These are phyloP conservation scores for Oreochromis niloticus DNA, from an alignment of 2,113 vertebrate genomes.

Conservation along the genomic window DNA sequence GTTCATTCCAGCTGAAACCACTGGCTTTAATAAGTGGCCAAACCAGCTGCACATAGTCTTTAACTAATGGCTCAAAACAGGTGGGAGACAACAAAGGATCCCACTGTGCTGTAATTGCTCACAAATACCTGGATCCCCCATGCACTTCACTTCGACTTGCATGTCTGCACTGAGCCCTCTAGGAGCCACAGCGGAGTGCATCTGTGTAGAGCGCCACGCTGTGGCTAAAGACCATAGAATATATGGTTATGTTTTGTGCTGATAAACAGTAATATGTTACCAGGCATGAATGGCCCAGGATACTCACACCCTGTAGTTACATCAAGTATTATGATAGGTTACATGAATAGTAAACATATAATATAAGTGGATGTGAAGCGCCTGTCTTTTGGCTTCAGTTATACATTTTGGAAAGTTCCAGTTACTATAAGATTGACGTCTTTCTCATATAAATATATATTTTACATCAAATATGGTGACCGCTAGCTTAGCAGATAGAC, in stretches of 20 bases:
- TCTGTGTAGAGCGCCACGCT: neutral
- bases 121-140: slow-evolving; percentile 32
- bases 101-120: slow-evolving; percentile 47
- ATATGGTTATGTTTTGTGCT: neutral
- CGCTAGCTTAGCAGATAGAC: neutral
- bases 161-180: neutral
- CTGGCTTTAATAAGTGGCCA: slow-evolving; percentile 31
- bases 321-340: neutral
- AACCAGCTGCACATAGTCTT: slow-evolving; percentile 41
- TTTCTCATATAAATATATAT: neutral
- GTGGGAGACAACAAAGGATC: slow-evolving; percentile 62
- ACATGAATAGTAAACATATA: neutral
- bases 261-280: neutral
- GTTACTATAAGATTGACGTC: neutral
- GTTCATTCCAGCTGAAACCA: slow-evolving; percentile 33
- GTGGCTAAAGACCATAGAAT: neutral
- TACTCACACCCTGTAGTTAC: neutral
- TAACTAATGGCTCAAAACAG: slow-evolving; percentile 52
- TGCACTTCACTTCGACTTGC: neutral
- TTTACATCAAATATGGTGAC: neutral
- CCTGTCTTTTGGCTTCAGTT: neutral
- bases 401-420: neutral
- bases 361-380: neutral
- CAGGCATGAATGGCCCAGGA: neutral
- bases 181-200: neutral